Percentiles rank a stretch among this genome's conserved stretches.
Conservation (phyloP, 2,797 vertebrate species). For the Phoxinus dragarum region DNA sequence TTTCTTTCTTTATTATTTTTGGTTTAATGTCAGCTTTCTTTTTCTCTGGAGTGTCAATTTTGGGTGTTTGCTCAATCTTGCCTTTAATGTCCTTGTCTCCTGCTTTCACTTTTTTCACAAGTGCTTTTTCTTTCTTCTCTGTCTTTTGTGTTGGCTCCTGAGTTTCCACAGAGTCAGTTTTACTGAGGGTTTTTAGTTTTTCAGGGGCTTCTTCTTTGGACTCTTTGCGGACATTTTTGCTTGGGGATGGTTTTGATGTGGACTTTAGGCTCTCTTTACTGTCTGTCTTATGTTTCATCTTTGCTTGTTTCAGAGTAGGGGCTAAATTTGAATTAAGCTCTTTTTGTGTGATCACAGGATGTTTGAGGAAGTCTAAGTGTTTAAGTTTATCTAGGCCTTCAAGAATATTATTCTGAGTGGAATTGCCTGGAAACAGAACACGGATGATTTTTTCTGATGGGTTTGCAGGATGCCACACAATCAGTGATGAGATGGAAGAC, state of each 20-base stretch:
- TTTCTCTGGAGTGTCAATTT: slow-evolving; percentile 85
- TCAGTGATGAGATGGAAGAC: slow-evolving; percentile 92
- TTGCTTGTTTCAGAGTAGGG: slow-evolving; percentile 88
- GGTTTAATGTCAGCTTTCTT: slow-evolving; percentile 85
- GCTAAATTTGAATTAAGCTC: slow-evolving; percentile 79
- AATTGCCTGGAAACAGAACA: slow-evolving; percentile 95
- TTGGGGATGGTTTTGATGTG: slow-evolving; percentile 82
- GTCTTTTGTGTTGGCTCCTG: slow-evolving; percentile 83
- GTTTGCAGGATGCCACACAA: slow-evolving; percentile 98
- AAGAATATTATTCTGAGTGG: slow-evolving; percentile 91
- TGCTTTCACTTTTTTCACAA: slow-evolving; percentile 83
- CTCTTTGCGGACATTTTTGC: slow-evolving; percentile 85
- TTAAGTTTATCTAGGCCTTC: slow-evolving; percentile 97
- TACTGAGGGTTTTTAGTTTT: slow-evolving; percentile 73
- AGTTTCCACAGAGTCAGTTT: slow-evolving; percentile 64
- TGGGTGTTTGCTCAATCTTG: slow-evolving; percentile 81
- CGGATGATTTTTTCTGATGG: slow-evolving; percentile 93
- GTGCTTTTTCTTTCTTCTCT: slow-evolving; percentile 90
- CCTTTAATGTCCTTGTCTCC: slow-evolving; percentile 80
- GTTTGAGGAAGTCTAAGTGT: slow-evolving; percentile 94
- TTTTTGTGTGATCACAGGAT: slow-evolving; percentile 91
- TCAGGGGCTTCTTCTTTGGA: slow-evolving; percentile 88
- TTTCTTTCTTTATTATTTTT: slow-evolving; percentile 86
- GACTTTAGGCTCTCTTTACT: slow-evolving; percentile 95
- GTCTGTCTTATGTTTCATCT: slow-evolving; percentile 90